Base-by-base conservation (phyloP, 2,797 vertebrate species). In the Moxostoma hubbsi region DNA sequence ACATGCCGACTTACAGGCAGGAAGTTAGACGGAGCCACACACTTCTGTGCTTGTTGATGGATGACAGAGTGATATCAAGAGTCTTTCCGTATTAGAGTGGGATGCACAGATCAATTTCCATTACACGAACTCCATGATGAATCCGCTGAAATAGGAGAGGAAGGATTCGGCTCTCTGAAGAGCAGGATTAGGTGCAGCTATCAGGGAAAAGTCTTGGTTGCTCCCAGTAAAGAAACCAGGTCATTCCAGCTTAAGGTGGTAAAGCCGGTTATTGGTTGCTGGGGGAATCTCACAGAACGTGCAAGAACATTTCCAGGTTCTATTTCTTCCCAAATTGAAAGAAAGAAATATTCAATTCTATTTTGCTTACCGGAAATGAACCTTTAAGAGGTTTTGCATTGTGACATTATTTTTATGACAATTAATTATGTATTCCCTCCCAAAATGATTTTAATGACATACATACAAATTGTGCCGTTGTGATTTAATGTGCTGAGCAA, bases 21-120 rank as follows among this genome's bases (percentile, higher is more conserved):
- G 76, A 70, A 70, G 66, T 62, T 10, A 45, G 61, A 63, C 45
- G 61, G 61, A 63, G 12, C 9, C 36, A 11, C 9, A 7, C 11
- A 63, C 61, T 63, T 63, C 6, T 6, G 58, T 11, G 16, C 46
- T 71, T 55, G 67, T 70, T 62, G 67, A 70, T 71, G 76, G 76
- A 78, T 78, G 58, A 46, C 11, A 6, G 36, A 36, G 7, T 62
- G 57, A 70, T 69, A 70, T 70, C 36, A 12, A 69, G 66, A 62
- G 58, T 71, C 49, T 45, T 62, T 77, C 66, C 24, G 53, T 77
- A 54, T 45, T 61, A 51, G 50, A 53, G 15, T n/a, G 5, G 75
- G 59, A 51, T 50, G 64, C 65, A 75, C 12, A 68, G 55, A 51
- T 61, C 65, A 45, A 13, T 53, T 77, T 69, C 45, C 46, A 68